Evolutionary conservation across 2,888 invertebrate species (phyloP), one percentile per base, ranked within the genome.

Genomic region (Anodontia alba): DNA sequence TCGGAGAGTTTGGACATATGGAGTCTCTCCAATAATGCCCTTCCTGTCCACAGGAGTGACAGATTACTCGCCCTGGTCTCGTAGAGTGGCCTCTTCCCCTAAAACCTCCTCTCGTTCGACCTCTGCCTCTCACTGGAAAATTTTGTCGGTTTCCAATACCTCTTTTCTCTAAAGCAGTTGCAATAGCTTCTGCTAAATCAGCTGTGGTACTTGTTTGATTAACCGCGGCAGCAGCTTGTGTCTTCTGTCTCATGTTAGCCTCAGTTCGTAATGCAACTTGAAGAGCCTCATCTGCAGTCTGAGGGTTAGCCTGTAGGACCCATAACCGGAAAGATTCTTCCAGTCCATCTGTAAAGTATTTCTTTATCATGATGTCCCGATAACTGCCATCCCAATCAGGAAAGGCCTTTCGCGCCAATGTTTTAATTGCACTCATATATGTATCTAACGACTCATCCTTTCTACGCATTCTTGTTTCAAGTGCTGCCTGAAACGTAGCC

Each of bases 161-260:
- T 8, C 10, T 12, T 10, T 36, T 20, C 42, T 67, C 15, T 15
- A 71, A 29, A 2, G 71, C 46, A n/a, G 7, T 51, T 26, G 33
- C 71, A 26, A 71, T 71, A n/a, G 71, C 71, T 17, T 49, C 49
- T 29, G 71, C 71, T 17, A 49, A 51, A 71, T 49, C 46, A 26
- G 8, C 31, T 1, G 46, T 71, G 71, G 29, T 33, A 1, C 26
- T 51, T 20, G 42, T 3, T 20, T 67, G 36, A 29, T 31, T 33
- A 26, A 31, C 51, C 1, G 33, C 10, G 1, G 71, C n/a, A 51
- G 71, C 54, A 29, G 71, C 71, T 17, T 10, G 31, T 3, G 10
- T 17, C 38, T 36, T 67, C 38, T n/a, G 36, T 23, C 20, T 12
- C 7, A 67, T 5, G 29, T 67, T 67, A 2, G 67, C 67, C n/a